Evolutionary conservation across 2,888 invertebrate species (phyloP), one percentile per base, ranked within the genome.

Genomic region (Brachynemurus nebulosus): DNA sequence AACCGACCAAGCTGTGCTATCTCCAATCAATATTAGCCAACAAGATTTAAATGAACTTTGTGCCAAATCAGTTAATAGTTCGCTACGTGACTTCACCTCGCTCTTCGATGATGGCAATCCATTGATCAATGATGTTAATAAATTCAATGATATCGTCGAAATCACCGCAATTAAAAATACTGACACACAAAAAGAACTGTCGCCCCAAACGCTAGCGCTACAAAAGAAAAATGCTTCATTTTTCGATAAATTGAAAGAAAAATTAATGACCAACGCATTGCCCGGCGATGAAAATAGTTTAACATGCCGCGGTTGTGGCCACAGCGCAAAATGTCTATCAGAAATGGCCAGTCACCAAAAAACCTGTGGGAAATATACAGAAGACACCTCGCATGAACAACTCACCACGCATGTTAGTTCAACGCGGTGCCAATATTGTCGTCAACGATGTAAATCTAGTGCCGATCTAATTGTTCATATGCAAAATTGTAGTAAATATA

Each of bases 401-500:
- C 42, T 48, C 14, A 64, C 66, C 48, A 61, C 69, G 37, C 71
- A 67, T 52, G 62, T 70, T 54, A 76, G 80, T 49, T 83, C 86
- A 11, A 82, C 85, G 40, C 73, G 89, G 46, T 90, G 90, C 60
- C 86, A 86, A 62, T 79, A 81, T 59, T 90, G 90, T 61, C 74
- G 88, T 50, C 86, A 86, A 60, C 73, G 88, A 48, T 90, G 88
- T 63, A 89, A 89, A 65, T 85, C 84, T 19, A 85, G 84, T 53
- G 73, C 78, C 3, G 89, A 88, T 64, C 69, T 90, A 39, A 69
- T 78, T 49, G 67, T 76, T 46, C 90, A 90, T 59, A 67, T 86
- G 60, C 76, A 78, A 62, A 76, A 75, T 27, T 89, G 89, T 58
- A 64, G 65, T 6, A 77, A 72, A 52, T 72, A 75, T 21, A 61